phyloP scores from a whole-genome alignment of 2,888 invertebrate genomes.

The Ochropacha duplaris region DNA sequence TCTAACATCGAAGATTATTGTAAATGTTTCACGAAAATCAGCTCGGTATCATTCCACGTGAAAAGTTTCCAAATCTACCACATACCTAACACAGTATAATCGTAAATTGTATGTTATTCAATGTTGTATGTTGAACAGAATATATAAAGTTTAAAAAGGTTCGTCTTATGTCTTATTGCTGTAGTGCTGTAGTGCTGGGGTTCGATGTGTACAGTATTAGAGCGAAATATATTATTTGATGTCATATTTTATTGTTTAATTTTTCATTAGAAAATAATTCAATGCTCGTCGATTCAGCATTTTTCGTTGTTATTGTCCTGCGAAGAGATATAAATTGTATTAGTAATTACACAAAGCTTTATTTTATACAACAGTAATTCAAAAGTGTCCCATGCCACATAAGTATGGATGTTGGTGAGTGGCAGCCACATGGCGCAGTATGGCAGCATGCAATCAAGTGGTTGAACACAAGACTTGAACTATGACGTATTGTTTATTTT shows the following conservation, averaged over 20 bases:
- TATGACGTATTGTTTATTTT: too few relatives aligned
- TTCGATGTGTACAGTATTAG: conserved; percentile 74
- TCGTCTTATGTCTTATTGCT: conserved; percentile 63
- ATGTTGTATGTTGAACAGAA: conserved; percentile 77
- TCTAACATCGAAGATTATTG: conserved; percentile 19
- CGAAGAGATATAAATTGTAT: conserved; percentile 21
- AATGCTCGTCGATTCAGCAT: conserved; percentile 23
- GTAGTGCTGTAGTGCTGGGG: conserved; percentile 59
- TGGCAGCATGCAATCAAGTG: too few relatives aligned
- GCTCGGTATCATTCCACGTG: conserved; percentile 78
- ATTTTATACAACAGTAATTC: too few relatives aligned
- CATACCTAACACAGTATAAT: conserved; percentile 45
- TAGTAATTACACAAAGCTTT: background rate
- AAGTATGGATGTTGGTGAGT: background rate
- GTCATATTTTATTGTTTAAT: conserved; percentile 60
- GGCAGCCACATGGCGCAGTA: background rate
- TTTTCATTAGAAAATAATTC: conserved; percentile 43
- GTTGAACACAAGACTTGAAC: too few relatives aligned
- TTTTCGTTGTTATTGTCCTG: conserved; percentile 43
- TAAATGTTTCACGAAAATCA: conserved; percentile 50
- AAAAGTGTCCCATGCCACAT: background rate
- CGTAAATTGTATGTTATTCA: conserved; percentile 69
- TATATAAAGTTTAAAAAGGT: conserved; percentile 59
- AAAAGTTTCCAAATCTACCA: conserved; percentile 61
- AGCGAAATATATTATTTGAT: conserved; percentile 71